Base-by-base conservation (phyloP, 1,140 invertebrate species). In the Achroia grisella region DNA sequence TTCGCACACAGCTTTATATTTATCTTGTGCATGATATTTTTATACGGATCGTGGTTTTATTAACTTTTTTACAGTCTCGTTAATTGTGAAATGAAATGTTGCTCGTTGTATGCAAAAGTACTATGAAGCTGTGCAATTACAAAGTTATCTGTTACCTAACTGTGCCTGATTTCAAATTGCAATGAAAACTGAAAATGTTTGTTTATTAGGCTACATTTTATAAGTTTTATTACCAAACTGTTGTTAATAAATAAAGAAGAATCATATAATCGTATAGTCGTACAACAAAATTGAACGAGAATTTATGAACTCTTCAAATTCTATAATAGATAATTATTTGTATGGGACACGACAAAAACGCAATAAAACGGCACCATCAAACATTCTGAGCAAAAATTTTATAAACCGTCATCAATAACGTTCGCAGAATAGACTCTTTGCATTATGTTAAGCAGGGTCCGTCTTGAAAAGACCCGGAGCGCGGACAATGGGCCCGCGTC, bases 251-350 rank as follows among this genome's bases (percentile, higher is more conserved):
- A n/a, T n/a, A n/a, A n/a, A n/a, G n/a, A n/a, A n/a, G n/a, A n/a
- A n/a, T n/a, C n/a, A n/a, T n/a, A n/a, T n/a, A n/a, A n/a, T n/a
- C n/a, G n/a, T n/a, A n/a, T n/a, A n/a, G n/a, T n/a, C n/a, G n/a
- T 35, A 44, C 34, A 37, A 44, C 30, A 39, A 51, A 36, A 51
- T 39, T 42, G 42, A 44, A 57, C 39, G 37, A 44, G 48, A 65
- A 74, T 70, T 71, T 76, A 75, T 72, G 62, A 66, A 70, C 63
- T 72, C 47, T 40, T 35, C 52, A 54, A 31, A 61, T 50, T 58
- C 12, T 9, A 76, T 71, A 68, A 73, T 63, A 62, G 56, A 43
- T 41, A 44, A 50, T 45, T 45, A 63, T 72, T 75, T 70, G 66
- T 70, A 68, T 55, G 53, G 54, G 23, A 32, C n/a, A 33, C 27